Base-by-base conservation (phyloP, 35 echinoderm and acorn worm species). In the Strongylocentrotus purpuratus region DNA sequence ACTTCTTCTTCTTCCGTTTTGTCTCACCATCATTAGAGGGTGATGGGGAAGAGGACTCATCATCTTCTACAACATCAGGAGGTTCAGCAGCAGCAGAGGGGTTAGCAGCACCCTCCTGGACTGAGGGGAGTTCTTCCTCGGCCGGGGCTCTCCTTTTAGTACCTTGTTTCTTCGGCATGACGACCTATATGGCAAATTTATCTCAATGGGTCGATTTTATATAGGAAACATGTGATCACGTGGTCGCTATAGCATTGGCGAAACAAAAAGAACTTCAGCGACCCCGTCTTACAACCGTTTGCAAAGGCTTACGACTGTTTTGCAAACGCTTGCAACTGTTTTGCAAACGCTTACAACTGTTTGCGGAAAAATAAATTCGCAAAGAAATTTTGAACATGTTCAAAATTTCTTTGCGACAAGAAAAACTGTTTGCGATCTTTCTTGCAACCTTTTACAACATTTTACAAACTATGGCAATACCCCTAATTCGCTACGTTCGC, bases 131-230 rank as follows among this genome's bases (percentile, higher is more conserved):
- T 91, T 91, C 89, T 91, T 91, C 46, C 89, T 91, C 18, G 46
- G 89, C 89, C 32, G 35, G 46, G 89, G 89, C 46, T 33, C 41
- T 47, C 89, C 33, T 91, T 4, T 7, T 7, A 33, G 89, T 91
- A 25, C 17, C 89, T 91, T 91, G 89, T 91, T 91, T 91, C 46
- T 22, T 91, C 50, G 46, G 89, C 89, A 91, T 91, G 89, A 91
- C 89, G 17, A 46, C 22, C 89, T 7, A 91, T 47, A 47, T 91
- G 88, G 88, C 88, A 91, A 91, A 91, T 31, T 91, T 7, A 9
- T 91, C 88, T 91, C 88, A 91, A 91, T 91, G 88, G 45, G 88
- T 91, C 45, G 88, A 91, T 91, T 91, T 91, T 91, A 91, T 33
- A 91, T 0, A 91, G 88, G 32, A 91, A 46, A 0, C 88, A 46